Evolutionary conservation across 2,797 vertebrate genomes (phyloP).

Genomic region (Austrolebias charrua): DNA sequence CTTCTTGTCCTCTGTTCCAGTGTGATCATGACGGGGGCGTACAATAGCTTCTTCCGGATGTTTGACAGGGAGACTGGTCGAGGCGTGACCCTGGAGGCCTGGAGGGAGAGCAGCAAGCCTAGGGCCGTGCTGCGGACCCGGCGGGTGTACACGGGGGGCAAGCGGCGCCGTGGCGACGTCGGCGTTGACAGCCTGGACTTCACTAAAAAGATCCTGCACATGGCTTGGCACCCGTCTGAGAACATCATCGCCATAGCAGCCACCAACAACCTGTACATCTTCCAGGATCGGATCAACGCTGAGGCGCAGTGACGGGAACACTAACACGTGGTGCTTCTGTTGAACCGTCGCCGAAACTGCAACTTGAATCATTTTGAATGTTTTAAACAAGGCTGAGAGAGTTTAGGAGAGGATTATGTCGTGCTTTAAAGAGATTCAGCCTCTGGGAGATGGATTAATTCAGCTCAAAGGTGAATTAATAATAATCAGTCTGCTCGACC

Average conservation of each 20-base stretch:
- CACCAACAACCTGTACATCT: constrained; percentile 99
- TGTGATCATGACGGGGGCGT: constrained; percentile 97
- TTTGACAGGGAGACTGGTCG: constrained; percentile 95
- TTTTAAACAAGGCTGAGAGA: constrained; percentile 17
- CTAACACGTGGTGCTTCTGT: constrained; percentile 9
- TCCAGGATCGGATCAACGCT: constrained; percentile 88
- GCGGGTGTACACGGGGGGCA: constrained; percentile 89
- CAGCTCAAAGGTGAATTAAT: constrained; percentile 24
- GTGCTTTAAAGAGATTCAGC: constrained; percentile 21
- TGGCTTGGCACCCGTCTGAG: constrained; percentile 96
- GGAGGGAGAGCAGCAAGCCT: constrained; percentile 94
- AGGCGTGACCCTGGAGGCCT: constrained; percentile 94
- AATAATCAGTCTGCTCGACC: constrained; percentile 14
- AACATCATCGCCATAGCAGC: constrained; percentile 99
- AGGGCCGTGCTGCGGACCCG: constrained; percentile 91
- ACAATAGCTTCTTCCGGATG: constrained; percentile 99
- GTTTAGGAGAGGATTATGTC: constrained; percentile 19
- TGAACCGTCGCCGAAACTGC: constrained; percentile 5
- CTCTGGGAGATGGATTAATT: constrained; percentile 20
- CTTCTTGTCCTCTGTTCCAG: constrained; percentile 67
- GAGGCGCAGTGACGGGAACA: constrained; percentile 65
- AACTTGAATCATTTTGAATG: constrained; percentile 28
- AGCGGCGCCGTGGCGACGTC: constrained; percentile 91
- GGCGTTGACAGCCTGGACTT: constrained; percentile 98
- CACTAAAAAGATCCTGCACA: constrained; percentile 98